These are phyloP conservation scores for Cyprinella venusta DNA, from an alignment of 2,797 vertebrate genomes.

Conservation along the genomic window DNA sequence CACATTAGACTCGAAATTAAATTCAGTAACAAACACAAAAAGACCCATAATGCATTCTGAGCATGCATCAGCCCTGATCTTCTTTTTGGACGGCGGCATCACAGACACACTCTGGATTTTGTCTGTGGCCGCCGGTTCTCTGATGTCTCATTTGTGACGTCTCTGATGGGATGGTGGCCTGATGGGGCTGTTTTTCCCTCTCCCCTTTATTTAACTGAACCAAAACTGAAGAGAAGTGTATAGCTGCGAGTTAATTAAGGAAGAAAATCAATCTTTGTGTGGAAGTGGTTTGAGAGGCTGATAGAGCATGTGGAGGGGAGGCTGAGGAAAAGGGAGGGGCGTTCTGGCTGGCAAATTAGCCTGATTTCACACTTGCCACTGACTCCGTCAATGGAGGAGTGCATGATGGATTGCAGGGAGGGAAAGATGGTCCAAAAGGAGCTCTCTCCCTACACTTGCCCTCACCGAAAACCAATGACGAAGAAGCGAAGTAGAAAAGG, in stretches of 20 bases:
- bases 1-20: slow-evolving; percentile 24
- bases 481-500: slow-evolving; percentile 54
- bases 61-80: slow-evolving; percentile 25
- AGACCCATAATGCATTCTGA: slow-evolving; percentile 35
- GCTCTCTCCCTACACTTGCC: slow-evolving; percentile 66
- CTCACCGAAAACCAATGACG: slow-evolving; percentile 65
- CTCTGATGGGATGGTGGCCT: slow-evolving; percentile 36
- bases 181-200: slow-evolving; percentile 9
- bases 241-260: slow-evolving; percentile 80
- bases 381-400: slow-evolving; percentile 73
- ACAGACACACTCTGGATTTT: slow-evolving; percentile 12
- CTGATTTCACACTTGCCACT: slow-evolving; percentile 82
- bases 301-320: slow-evolving; percentile 17
- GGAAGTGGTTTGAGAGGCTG: slow-evolving; percentile 49
- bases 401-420: slow-evolving; percentile 78
- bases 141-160: slow-evolving; percentile 40
- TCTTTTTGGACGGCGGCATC: not conserved
- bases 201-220: slow-evolving; percentile 45
- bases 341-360: slow-evolving; percentile 79
- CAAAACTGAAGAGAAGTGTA: slow-evolving; percentile 46
- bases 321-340: slow-evolving; percentile 60
- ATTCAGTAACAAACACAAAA: slow-evolving; percentile 37
- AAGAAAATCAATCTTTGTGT: slow-evolving; percentile 74
- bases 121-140: not conserved
- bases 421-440: slow-evolving; percentile 68